A percentile compares a stretch with the other conserved stretches of the same genome.
These are phyloP conservation scores for Falco berigora DNA, from an alignment of 2,797 vertebrate genomes.

Conservation along the genomic window DNA sequence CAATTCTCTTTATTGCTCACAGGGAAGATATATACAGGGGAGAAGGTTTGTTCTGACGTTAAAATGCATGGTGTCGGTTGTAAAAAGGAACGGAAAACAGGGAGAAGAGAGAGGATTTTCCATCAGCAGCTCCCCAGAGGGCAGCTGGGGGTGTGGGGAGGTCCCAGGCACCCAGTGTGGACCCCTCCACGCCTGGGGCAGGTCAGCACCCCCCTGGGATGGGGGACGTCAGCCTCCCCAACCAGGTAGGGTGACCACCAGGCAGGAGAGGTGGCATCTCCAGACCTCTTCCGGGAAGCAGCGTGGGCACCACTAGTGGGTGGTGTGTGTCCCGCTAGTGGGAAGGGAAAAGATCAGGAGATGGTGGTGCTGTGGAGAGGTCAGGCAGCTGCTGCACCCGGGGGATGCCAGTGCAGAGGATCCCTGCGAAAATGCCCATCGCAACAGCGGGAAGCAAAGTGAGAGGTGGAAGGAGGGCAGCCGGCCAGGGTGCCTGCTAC, in stretches of 20 bases:
- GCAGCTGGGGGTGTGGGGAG: not conserved
- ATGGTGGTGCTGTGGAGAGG: not conserved
- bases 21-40: not conserved
- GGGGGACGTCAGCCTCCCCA: accelerated
- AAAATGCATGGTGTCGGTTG: not conserved
- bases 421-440: not conserved
- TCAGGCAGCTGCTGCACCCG: accelerated
- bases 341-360: not conserved
- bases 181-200: not conserved
- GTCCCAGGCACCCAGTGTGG: not conserved
- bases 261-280: not conserved
- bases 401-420: not conserved
- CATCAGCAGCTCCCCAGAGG: not conserved
- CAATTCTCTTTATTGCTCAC: constrained; percentile 53
- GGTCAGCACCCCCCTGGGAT: not conserved
- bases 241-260: accelerated
- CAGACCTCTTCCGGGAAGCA: accelerated
- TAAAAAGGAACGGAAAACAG: not conserved
- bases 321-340: accelerated
- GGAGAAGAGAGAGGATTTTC: not conserved
- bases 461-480: not conserved
- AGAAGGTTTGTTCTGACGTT: not conserved
- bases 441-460: accelerated
- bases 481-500: not conserved
- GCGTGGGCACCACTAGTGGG: not conserved